Conservation (phyloP, 2,888 invertebrate species). For the Dascillus cervinus region DNA sequence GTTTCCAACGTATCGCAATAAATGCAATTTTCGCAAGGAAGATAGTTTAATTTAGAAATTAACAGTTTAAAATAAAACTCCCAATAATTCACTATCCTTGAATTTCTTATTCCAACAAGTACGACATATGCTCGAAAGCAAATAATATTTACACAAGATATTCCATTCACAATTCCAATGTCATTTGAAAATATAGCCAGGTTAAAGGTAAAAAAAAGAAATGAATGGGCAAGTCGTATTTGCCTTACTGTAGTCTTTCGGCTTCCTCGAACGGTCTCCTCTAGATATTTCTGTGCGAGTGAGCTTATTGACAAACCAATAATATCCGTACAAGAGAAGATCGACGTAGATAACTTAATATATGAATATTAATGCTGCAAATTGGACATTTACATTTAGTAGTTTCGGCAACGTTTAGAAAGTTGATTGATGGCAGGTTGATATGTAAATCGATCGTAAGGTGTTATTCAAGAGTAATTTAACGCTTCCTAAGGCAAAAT, state of each 20-base stretch:
- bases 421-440: slow-evolving; percentile 21
- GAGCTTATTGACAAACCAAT: slow-evolving; percentile 9
- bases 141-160: slow-evolving; percentile 6
- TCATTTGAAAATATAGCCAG: slow-evolving; percentile 10
- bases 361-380: slow-evolving; percentile 19
- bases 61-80: too few species aligned
- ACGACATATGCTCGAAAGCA: slow-evolving; percentile 7
- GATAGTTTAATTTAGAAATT: too few species aligned
- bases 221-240: slow-evolving; percentile 9
- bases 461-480: slow-evolving; percentile 23
- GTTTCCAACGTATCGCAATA: too few species aligned
- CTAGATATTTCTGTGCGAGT: slow-evolving; percentile 9
- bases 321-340: slow-evolving; percentile 7
- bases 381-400: slow-evolving; percentile 17
- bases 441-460: slow-evolving; percentile 24
- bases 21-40: too few species aligned
- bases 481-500: slow-evolving; percentile 26
- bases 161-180: slow-evolving; percentile 12
- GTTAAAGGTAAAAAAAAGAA: slow-evolving; percentile 9
- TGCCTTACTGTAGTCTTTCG: too few species aligned
- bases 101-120: slow-evolving; percentile 4
- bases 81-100: slow-evolving; percentile 7
- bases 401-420: slow-evolving; percentile 23
- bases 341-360: slow-evolving; percentile 9
- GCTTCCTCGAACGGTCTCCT: too few species aligned